A percentile compares a stretch with the other conserved stretches of the same genome.
Evolutionary conservation across 1,140 invertebrate species (phyloP).

Genomic region (Cydia strobilella): DNA sequence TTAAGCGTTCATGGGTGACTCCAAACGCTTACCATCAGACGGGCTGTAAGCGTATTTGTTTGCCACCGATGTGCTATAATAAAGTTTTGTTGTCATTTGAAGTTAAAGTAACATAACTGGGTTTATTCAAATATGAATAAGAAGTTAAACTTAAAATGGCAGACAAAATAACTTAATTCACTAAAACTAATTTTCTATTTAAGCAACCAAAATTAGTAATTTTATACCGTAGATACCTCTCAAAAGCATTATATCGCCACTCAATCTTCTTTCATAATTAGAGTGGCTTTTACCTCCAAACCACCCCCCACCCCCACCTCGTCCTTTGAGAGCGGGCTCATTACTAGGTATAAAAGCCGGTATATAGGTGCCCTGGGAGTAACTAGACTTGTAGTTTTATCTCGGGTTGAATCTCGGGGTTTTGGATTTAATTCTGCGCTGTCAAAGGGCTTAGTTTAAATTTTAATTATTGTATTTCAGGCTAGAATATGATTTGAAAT

Average conservation of each 20-base stretch:
- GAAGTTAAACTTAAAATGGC: background rate
- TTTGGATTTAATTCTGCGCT: conserved; percentile 11
- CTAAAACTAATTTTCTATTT: conserved; percentile 21
- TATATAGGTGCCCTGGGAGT: conserved; percentile 31
- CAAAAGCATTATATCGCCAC: conserved; percentile 41
- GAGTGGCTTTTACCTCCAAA: conserved; percentile 31
- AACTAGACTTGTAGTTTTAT: conserved; percentile 32
- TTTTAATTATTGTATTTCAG: background rate
- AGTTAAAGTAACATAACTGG: no score
- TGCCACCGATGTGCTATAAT: no score
- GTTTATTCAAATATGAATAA: background rate
- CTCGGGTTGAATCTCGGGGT: background rate
- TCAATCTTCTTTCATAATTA: conserved; percentile 56
- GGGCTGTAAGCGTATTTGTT: no score
- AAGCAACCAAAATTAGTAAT: conserved; percentile 8
- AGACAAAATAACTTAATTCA: background rate
- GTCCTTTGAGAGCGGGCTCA: conserved; percentile 35
- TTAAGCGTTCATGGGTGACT: no score
- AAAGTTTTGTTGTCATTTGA: no score
- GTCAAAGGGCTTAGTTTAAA: conserved; percentile 14
- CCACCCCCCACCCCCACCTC: conserved; percentile 9
- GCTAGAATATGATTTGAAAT: background rate
- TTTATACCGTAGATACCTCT: conserved; percentile 38
- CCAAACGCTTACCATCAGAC: no score
- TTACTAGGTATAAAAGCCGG: conserved; percentile 35